Conservation (phyloP, 2,797 vertebrate genomes). For the Tangara arthus region DNA sequence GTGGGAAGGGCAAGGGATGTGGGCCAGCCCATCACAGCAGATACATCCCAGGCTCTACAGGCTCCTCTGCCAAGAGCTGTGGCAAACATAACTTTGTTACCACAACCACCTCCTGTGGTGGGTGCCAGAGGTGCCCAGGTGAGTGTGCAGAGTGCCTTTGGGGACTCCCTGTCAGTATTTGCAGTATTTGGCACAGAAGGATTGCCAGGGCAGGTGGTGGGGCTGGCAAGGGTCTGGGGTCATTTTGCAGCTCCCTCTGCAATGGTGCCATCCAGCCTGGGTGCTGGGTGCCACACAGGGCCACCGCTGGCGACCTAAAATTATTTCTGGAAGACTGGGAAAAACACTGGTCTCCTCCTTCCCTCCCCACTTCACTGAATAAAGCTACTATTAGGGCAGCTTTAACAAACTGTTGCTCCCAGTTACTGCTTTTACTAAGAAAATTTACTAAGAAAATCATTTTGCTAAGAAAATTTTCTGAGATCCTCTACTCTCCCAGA, state of each 20-base stretch:
- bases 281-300: not conserved
- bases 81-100: not conserved
- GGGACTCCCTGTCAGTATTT: not conserved
- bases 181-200: not conserved
- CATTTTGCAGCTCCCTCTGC: not conserved
- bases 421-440: not conserved
- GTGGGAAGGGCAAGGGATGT: not conserved
- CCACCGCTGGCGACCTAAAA: not conserved
- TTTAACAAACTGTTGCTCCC: not conserved
- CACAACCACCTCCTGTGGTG: not conserved
- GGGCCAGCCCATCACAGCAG: fast-evolving
- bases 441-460: not conserved
- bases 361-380: not conserved
- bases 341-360: not conserved
- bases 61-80: fast-evolving
- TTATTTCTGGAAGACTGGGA: not conserved
- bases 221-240: not conserved
- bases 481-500: not conserved
- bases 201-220: not conserved
- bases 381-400: not conserved
- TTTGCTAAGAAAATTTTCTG: not conserved
- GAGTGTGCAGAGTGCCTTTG: not conserved
- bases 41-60: not conserved
- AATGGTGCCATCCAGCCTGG: not conserved
- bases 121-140: not conserved